Evolutionary conservation across 1,140 invertebrate genomes (phyloP).

Genomic region (Anadara kagoshimensis): DNA sequence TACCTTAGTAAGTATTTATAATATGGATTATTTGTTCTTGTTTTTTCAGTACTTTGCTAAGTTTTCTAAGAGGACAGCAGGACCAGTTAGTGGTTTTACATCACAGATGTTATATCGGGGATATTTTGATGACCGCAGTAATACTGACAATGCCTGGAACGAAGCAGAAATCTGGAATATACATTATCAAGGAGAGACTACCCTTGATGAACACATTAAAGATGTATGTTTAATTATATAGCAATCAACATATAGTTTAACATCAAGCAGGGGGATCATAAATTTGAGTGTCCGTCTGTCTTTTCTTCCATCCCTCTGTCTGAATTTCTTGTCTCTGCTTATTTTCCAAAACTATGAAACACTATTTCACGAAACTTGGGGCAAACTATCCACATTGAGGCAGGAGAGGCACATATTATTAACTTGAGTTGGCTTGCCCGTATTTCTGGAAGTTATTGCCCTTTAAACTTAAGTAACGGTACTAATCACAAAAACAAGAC

Average conservation of each 20-base stretch:
- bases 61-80: constrained; percentile 31
- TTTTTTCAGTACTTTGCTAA: constrained; percentile 51
- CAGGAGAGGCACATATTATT: too few species aligned
- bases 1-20: too few species aligned
- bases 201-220: constrained; percentile 45
- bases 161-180: constrained; percentile 94
- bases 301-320: too few species aligned
- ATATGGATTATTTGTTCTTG: background rate
- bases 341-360: too few species aligned
- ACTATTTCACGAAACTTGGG: too few species aligned
- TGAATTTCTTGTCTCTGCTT: too few species aligned
- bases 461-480: background rate
- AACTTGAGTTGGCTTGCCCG: too few species aligned
- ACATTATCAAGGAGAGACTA: constrained; percentile 84
- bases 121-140: constrained; percentile 96
- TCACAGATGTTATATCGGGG: constrained; percentile 82
- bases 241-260: background rate
- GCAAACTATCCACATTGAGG: too few species aligned
- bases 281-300: background rate
- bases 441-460: too few species aligned
- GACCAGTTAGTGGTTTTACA: constrained; percentile 38
- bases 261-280: background rate
- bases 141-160: constrained; percentile 97
- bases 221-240: constrained; percentile 31
- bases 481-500: background rate